Conservation (phyloP, 2,113 vertebrate genomes). For the Salvelinus fontinalis region DNA sequence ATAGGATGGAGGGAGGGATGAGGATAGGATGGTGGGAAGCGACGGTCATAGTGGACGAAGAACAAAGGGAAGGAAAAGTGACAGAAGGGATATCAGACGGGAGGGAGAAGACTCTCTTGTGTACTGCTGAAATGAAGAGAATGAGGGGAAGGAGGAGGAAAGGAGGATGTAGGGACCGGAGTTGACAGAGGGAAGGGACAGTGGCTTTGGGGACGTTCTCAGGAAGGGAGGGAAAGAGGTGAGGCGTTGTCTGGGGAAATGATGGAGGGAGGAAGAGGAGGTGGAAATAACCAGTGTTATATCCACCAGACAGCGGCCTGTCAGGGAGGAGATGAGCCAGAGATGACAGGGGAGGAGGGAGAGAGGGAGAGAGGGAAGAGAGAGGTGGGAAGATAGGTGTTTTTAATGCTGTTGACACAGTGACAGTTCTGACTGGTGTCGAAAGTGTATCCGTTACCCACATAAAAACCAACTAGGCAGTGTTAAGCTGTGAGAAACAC, state of each 20-base stretch:
- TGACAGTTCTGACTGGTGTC: slow-evolving; percentile 46
- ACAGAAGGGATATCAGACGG: too few relatives aligned
- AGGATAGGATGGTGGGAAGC: not conserved
- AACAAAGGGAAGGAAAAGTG: not conserved
- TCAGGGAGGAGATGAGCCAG: slow-evolving; percentile 29
- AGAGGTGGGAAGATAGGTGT: not conserved
- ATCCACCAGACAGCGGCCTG: not conserved
- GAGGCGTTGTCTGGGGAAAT: not conserved
- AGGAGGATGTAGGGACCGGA: not conserved
- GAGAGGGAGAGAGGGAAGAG: slow-evolving; percentile 8
- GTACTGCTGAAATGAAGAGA: too few relatives aligned
- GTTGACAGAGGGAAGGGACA: not conserved
- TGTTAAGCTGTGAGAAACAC: slow-evolving; percentile 9
- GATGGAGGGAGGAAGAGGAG: not conserved
- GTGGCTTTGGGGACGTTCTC: too few relatives aligned
- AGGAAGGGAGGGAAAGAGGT: not conserved
- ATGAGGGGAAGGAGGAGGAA: not conserved
- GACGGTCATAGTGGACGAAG: too few relatives aligned
- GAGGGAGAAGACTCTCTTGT: not conserved
- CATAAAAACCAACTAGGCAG: slow-evolving; percentile 15
- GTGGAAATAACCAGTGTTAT: not conserved
- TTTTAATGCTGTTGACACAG: slow-evolving; percentile 19
- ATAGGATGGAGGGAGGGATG: too few relatives aligned
- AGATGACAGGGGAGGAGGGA: slow-evolving; percentile 17
- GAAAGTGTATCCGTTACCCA: slow-evolving; percentile 30